phyloP scores from a whole-genome alignment of 2,888 invertebrate species.

The Physocephala rufipes region DNA sequence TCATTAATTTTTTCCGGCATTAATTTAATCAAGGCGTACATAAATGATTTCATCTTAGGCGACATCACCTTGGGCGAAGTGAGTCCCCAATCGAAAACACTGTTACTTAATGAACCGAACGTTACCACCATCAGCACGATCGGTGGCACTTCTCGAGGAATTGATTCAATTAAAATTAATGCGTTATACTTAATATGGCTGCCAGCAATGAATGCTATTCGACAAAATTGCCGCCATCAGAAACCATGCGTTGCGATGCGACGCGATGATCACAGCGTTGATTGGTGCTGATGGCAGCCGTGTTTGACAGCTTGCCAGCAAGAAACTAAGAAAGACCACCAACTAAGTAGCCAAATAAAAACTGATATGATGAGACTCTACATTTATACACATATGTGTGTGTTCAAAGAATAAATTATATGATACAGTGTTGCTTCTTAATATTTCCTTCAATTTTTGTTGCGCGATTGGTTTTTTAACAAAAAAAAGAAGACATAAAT shows the following conservation, averaged over 20 bases:
- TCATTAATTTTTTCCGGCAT: no score
- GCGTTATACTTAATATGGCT: constrained; percentile 1
- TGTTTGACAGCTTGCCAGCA: constrained; percentile 13
- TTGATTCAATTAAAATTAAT: constrained; percentile 16
- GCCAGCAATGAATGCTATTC: not conserved
- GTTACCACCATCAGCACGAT: no score
- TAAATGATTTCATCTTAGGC: no score
- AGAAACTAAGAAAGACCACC: constrained; percentile 23
- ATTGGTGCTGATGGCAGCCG: constrained; percentile 24
- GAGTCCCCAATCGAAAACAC: not conserved
- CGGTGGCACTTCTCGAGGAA: no score
- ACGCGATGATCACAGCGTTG: constrained; percentile 7
- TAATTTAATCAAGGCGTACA: no score
- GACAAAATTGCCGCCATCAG: not conserved
- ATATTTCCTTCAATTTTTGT: no score
- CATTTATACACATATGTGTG: not conserved
- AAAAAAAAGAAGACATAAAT: no score
- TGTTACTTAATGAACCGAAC: not conserved
- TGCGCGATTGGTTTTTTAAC: no score
- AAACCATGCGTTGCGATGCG: not conserved
- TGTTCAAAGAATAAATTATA: not conserved
- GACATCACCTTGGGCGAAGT: not conserved
- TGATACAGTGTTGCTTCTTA: no score
- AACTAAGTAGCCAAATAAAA: constrained; percentile 20
- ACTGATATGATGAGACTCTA: not conserved